Evolutionary conservation across 2,113 vertebrate genomes (phyloP).

Genomic region (cat (Felis catus)): DNA sequence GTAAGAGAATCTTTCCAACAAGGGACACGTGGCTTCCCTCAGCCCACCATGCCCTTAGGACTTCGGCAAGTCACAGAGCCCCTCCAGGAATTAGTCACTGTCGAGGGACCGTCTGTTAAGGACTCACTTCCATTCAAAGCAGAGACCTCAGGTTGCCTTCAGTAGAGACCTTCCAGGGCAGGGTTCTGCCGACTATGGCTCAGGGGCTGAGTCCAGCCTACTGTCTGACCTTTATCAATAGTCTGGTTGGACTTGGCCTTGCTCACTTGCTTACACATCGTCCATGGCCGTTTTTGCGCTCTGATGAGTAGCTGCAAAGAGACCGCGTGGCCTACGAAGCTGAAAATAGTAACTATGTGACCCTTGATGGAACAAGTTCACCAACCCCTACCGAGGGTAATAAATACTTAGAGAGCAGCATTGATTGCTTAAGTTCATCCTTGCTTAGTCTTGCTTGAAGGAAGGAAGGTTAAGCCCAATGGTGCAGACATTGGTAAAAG

Average conservation of each 20-base stretch:
- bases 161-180: too few relatives aligned
- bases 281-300: rapidly evolving
- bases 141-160: background rate
- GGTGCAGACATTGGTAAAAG: background rate
- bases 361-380: background rate
- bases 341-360: background rate
- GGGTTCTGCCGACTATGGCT: background rate
- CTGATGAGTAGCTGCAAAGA: rapidly evolving
- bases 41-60: background rate
- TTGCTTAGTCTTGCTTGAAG: background rate
- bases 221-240: background rate
- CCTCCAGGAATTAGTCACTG: background rate
- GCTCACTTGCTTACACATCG: rapidly evolving
- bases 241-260: rapidly evolving
- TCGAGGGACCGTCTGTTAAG: too few relatives aligned
- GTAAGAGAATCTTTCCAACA: background rate
- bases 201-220: rapidly evolving
- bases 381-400: background rate
- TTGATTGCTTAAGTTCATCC: background rate
- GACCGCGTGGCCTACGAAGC: background rate
- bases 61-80: too few relatives aligned
- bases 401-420: background rate
- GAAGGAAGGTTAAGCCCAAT: background rate
- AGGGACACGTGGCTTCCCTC: background rate
- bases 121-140: background rate